Evolutionary conservation across 2,888 invertebrate species (phyloP).

Genomic region (Drepanosiphum platanoidis): DNA sequence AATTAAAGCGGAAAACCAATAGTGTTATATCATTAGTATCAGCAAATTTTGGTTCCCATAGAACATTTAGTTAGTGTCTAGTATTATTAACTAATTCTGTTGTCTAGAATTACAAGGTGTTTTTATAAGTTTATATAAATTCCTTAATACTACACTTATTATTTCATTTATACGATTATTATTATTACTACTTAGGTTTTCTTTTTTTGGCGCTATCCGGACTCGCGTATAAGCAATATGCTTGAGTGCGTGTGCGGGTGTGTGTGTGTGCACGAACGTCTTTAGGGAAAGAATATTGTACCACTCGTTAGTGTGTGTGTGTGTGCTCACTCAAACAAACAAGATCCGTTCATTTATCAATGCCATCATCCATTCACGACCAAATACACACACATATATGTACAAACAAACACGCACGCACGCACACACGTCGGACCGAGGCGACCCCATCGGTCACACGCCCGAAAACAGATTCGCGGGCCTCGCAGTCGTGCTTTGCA

Average conservation of each 20-base stretch:
- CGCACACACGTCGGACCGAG: not conserved
- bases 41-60: too few relatives aligned
- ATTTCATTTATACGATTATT: too few relatives aligned
- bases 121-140: too few relatives aligned
- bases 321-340: constrained; percentile 25
- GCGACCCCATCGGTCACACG: constrained; percentile 35
- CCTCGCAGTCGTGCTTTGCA: not conserved
- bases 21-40: too few relatives aligned
- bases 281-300: constrained; percentile 1
- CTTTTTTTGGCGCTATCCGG: too few relatives aligned
- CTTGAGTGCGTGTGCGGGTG: not conserved
- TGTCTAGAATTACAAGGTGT: too few relatives aligned
- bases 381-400: not conserved
- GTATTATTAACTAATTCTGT: too few relatives aligned
- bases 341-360: constrained; percentile 48
- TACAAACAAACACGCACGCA: not conserved
- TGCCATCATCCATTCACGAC: constrained; percentile 48
- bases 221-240: too few relatives aligned
- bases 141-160: too few relatives aligned
- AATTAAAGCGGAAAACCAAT: too few relatives aligned
- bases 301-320: not conserved
- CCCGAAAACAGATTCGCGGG: constrained; percentile 41
- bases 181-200: too few relatives aligned
- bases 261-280: not conserved
- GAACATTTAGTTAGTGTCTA: too few relatives aligned